These are phyloP conservation scores for Gerosis bhagava DNA, from an alignment of 2,888 invertebrate genomes.

Conservation along the genomic window DNA sequence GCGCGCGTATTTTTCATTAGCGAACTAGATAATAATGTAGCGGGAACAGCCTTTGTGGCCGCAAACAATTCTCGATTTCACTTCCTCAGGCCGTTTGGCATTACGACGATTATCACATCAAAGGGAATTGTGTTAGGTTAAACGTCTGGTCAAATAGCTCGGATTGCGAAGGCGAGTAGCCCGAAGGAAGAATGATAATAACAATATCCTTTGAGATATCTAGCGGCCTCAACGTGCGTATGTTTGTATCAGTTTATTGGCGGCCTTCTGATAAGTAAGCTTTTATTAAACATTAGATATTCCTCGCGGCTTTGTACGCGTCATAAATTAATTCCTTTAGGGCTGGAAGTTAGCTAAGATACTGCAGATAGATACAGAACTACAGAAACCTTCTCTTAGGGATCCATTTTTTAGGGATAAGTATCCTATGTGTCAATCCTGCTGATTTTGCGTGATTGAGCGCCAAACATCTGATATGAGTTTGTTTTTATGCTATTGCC, in stretches of 20 bases:
- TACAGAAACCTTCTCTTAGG: too few relatives aligned
- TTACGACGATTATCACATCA: conserved; percentile 18
- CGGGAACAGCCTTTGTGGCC: conserved; percentile 24
- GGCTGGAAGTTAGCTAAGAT: too few relatives aligned
- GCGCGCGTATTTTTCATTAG: conserved; percentile 76
- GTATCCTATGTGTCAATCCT: too few relatives aligned
- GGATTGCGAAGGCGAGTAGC: conserved; percentile 14
- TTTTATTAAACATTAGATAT: too few relatives aligned
- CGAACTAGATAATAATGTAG: conserved; percentile 35
- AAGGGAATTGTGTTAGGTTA: conserved; percentile 18
- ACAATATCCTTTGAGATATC: neutral
- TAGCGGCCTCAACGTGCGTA: neutral
- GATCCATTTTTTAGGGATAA: too few relatives aligned
- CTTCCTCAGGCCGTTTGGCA: conserved; percentile 7
- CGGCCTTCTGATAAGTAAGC: neutral
- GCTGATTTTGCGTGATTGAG: too few relatives aligned
- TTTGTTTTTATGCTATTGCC: too few relatives aligned
- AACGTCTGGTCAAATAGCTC: conserved; percentile 12
- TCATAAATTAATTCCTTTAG: too few relatives aligned
- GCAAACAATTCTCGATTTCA: conserved; percentile 31
- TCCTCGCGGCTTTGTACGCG: too few relatives aligned
- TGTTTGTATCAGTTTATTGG: neutral
- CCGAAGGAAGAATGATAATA: conserved; percentile 2
- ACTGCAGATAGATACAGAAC: too few relatives aligned
- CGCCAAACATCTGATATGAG: too few relatives aligned